Evolutionary conservation across 2,113 vertebrate species (phyloP).

Genomic region (Potamarius usumacintae): DNA sequence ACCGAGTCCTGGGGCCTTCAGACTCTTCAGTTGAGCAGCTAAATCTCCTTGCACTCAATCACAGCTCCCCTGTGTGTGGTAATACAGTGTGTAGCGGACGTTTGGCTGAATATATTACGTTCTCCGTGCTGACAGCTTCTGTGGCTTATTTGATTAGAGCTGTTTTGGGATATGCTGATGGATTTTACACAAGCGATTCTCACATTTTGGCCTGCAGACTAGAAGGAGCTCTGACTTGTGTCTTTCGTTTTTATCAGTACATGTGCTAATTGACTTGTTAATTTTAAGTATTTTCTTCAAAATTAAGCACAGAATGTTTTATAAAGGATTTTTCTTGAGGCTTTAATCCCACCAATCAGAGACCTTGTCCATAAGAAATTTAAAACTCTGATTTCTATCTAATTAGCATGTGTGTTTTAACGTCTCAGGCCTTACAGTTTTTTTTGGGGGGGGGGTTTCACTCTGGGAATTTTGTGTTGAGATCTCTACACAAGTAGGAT

Average conservation of each 20-base stretch:
- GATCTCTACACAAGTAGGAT: not conserved
- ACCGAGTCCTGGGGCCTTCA: not conserved
- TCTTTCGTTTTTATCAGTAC: not conserved
- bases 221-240: not conserved
- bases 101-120: conserved; percentile 43
- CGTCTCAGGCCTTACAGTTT: not conserved
- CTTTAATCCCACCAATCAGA: not conserved
- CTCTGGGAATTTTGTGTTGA: not conserved
- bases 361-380: not conserved
- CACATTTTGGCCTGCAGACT: conserved; percentile 30
- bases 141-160: conserved; percentile 44
- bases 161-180: conserved; percentile 39
- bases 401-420: not conserved
- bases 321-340: not conserved
- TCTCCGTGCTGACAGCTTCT: conserved; percentile 29
- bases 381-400: not conserved
- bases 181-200: conserved; percentile 21
- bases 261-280: conserved; percentile 11
- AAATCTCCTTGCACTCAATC: conserved; percentile 39
- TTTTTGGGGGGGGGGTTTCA: not conserved
- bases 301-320: conserved; percentile 1
- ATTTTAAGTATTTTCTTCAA: conserved; percentile 2
- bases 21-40: conserved; percentile 19
- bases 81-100: conserved; percentile 46
- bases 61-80: conserved; percentile 40